These are phyloP conservation scores for Oreonectes daqikongensis DNA, from an alignment of 2,797 vertebrate species.

Conservation along the genomic window DNA sequence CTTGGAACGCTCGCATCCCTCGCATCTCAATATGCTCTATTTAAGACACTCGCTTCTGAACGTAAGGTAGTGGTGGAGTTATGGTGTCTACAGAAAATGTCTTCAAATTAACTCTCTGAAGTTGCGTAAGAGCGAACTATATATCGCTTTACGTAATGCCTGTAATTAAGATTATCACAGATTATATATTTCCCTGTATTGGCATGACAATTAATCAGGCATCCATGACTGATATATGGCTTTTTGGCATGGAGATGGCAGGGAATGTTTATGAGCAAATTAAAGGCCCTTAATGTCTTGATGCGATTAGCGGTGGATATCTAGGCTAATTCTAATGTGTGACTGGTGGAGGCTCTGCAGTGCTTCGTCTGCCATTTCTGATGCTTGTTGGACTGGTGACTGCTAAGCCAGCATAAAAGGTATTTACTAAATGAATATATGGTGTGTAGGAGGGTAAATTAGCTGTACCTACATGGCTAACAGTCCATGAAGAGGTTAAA, in stretches of 20 bases:
- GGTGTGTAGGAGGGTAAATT: conserved; percentile 54
- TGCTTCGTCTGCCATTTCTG: conserved; percentile 46
- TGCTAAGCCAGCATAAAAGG: conserved; percentile 48
- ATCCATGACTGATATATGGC: conserved; percentile 49
- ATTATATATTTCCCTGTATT: conserved; percentile 45
- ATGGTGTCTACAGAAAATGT: conserved; percentile 23
- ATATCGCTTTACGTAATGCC: conserved; percentile 52
- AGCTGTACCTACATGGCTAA: conserved; percentile 51
- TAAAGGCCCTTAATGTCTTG: conserved; percentile 49
- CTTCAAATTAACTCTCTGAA: conserved; percentile 31
- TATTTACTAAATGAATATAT: conserved; percentile 56
- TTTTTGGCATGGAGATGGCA: conserved; percentile 44
- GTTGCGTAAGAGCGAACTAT: conserved; percentile 40
- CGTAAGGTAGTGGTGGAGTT: conserved; percentile 9
- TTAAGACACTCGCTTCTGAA: conserved; percentile 24
- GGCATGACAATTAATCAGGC: conserved; percentile 35
- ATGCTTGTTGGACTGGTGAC: conserved; percentile 35
- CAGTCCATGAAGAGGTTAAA: conserved; percentile 45
- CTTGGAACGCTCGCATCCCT: conserved; percentile 24
- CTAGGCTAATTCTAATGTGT: conserved; percentile 40
- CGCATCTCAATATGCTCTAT: conserved; percentile 21
- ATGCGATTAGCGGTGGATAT: conserved; percentile 48
- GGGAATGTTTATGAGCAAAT: conserved; percentile 48
- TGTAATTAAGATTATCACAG: conserved; percentile 43
- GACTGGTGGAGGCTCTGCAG: conserved; percentile 39